Conservation (phyloP, 2,888 invertebrate species). For the Cataglyphis cursor region DNA sequence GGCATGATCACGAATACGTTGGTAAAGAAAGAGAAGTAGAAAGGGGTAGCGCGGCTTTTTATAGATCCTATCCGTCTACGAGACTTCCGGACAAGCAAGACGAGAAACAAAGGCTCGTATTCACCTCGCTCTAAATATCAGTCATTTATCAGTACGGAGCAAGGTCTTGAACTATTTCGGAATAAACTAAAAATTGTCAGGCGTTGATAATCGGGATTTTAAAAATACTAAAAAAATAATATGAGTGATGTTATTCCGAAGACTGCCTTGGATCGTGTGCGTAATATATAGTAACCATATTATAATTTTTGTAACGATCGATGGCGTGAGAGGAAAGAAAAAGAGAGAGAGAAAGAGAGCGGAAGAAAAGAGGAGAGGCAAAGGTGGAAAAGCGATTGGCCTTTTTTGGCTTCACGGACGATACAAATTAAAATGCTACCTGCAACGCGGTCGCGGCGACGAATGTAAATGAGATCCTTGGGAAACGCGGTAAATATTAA, state of each 20-base stretch:
- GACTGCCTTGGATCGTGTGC: not conserved
- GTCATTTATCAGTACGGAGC: slow-evolving; percentile 5
- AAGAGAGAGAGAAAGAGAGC: not conserved
- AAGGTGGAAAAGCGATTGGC: slow-evolving; percentile 43
- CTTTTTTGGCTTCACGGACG: slow-evolving; percentile 78
- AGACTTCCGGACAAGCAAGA: slow-evolving; percentile 33
- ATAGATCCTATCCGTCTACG: slow-evolving; percentile 30
- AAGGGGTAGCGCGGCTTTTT: slow-evolving; percentile 12
- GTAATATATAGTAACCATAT: not conserved
- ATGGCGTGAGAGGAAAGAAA: slow-evolving; percentile 5
- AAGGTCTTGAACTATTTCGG: not conserved
- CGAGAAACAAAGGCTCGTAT: slow-evolving; percentile 49
- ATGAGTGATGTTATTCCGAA: not conserved
- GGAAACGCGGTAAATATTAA: slow-evolving; percentile 78
- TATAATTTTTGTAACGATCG: slow-evolving; percentile 35
- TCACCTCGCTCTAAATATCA: slow-evolving; percentile 35
- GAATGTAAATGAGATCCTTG: slow-evolving; percentile 78
- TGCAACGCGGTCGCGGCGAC: slow-evolving; percentile 70
- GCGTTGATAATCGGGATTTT: slow-evolving; percentile 9
- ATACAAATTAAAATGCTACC: slow-evolving; percentile 80
- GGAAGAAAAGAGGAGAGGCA: not conserved
- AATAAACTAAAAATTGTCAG: slow-evolving; percentile 12
- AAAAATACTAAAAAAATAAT: not conserved
- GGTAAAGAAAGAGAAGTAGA: not conserved
- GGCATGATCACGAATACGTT: not conserved